Evolutionary conservation across 2,888 invertebrate species (phyloP).

Genomic region (Ptychoptera albimana): DNA sequence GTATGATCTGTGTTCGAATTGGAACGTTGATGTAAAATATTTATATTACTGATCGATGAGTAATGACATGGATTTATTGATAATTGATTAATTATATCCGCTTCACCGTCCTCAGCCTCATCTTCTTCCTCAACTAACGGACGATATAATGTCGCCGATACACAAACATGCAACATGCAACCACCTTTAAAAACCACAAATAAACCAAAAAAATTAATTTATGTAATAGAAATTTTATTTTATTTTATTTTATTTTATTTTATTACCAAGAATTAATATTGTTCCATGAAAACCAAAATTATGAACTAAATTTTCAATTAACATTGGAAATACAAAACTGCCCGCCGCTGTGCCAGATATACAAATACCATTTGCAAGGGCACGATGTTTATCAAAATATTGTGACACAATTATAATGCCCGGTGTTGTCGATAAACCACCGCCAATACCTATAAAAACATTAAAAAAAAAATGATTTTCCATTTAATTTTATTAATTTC

Average conservation of each 20-base stretch:
- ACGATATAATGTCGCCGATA: slow-evolving; percentile 50
- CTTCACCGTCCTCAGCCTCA: slow-evolving; percentile 14
- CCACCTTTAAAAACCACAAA: slow-evolving; percentile 29
- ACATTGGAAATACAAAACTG: slow-evolving; percentile 59
- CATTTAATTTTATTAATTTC: neutral
- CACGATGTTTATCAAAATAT: slow-evolving; percentile 63
- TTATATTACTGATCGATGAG: neutral
- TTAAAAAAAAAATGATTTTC: neutral
- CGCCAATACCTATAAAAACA: slow-evolving; percentile 45
- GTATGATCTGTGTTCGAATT: neutral
- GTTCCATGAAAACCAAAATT: slow-evolving; percentile 59
- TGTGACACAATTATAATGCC: slow-evolving; percentile 67
- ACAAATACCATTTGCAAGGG: slow-evolving; percentile 63
- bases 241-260: slow-evolving; percentile 16
- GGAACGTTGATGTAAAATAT: neutral
- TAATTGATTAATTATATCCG: slow-evolving; percentile 3
- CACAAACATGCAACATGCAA: slow-evolving; percentile 60
- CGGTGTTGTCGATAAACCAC: slow-evolving; percentile 62
- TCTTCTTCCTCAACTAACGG: slow-evolving; percentile 28
- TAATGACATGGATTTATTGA: slow-evolving; percentile 1
- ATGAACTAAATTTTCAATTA: slow-evolving; percentile 52
- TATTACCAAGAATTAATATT: slow-evolving; percentile 39
- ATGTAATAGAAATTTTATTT: neutral
- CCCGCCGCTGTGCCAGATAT: slow-evolving; percentile 68
- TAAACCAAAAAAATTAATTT: neutral